Evolutionary conservation across 30 jellyfish, hydroid and myxozoan genomes (phyloP).

Genomic region (Calvadosia cruxmelitensis): DNA sequence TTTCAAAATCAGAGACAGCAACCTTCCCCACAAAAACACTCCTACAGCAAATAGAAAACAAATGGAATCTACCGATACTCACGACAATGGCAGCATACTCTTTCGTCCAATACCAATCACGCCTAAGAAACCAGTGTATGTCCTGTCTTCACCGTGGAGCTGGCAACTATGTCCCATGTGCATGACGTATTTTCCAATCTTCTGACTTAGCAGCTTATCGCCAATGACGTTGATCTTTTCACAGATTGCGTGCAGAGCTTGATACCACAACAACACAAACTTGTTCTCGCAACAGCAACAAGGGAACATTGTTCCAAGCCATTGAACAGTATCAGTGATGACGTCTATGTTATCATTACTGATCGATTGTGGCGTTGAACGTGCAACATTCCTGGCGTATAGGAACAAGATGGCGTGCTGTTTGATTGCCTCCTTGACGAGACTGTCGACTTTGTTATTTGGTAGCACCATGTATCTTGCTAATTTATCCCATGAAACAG

Average conservation of each 20-base stretch:
- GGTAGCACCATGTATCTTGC: neutral
- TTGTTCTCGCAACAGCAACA: slow-evolving; percentile 33
- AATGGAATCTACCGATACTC: slow-evolving; percentile 7
- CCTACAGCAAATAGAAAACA: too few relatives aligned
- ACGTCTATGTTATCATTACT: slow-evolving; percentile 21
- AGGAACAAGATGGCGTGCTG: slow-evolving; percentile 31
- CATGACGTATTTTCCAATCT: slow-evolving; percentile 24
- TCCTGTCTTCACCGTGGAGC: slow-evolving; percentile 52
- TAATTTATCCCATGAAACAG: neutral
- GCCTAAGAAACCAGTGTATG: slow-evolving; percentile 64
- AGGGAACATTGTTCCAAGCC: slow-evolving; percentile 34
- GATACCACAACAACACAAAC: slow-evolving; percentile 56
- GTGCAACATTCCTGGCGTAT: slow-evolving; percentile 48
- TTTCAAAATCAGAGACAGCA: too few relatives aligned
- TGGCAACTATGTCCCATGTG: slow-evolving; percentile 31
- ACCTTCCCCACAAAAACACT: too few relatives aligned
- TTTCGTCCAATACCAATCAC: slow-evolving; percentile 69
- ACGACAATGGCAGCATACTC: slow-evolving; percentile 49
- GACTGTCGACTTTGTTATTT: slow-evolving; percentile 14
- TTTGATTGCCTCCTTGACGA: slow-evolving; percentile 51
- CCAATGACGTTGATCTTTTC: neutral
- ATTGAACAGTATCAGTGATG: slow-evolving; percentile 34
- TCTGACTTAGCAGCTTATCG: neutral
- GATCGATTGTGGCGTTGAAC: slow-evolving; percentile 13
- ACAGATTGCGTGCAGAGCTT: slow-evolving; percentile 11